Percentiles rank a stretch among this genome's conserved stretches.
Conservation (phyloP, 1,140 invertebrate genomes). For the Diorhabda sublineata region DNA sequence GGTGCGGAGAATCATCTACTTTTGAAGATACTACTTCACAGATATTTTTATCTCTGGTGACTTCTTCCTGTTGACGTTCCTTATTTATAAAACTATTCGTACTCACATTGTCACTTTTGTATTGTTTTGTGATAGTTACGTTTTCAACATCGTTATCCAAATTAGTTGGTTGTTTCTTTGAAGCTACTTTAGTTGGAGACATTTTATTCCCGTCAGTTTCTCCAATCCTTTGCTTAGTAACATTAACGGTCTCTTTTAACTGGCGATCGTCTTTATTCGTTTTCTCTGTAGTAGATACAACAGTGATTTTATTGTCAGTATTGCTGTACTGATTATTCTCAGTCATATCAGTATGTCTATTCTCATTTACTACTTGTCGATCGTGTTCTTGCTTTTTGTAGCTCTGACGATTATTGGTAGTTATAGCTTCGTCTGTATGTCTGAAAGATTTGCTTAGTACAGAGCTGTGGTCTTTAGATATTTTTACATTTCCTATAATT, state of each 20-base stretch:
- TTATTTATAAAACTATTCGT: constrained; percentile 27
- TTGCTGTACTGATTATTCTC: neutral
- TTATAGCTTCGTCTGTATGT: neutral
- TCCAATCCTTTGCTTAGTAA: neutral
- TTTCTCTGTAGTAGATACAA: neutral
- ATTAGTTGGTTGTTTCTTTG: neutral
- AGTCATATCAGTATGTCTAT: neutral
- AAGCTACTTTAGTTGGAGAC: neutral
- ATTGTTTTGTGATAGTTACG: neutral
- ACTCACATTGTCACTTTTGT: neutral
- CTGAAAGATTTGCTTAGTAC: neutral
- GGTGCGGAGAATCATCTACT: constrained; percentile 32
- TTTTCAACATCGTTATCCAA: neutral
- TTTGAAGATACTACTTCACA: neutral
- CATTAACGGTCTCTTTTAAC: neutral
- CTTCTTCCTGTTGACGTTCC: constrained; percentile 28
- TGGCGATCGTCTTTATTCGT: too few relatives aligned
- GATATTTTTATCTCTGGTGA: constrained; percentile 16
- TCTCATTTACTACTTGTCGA: neutral
- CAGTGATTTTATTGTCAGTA: neutral
- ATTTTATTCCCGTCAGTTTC: neutral
- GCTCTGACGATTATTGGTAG: neutral
- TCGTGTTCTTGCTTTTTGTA: neutral
- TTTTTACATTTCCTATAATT: neutral
- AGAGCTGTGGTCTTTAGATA: neutral